These are phyloP conservation scores for Dione juno DNA, from an alignment of 2,888 invertebrate genomes.

Conservation along the genomic window DNA sequence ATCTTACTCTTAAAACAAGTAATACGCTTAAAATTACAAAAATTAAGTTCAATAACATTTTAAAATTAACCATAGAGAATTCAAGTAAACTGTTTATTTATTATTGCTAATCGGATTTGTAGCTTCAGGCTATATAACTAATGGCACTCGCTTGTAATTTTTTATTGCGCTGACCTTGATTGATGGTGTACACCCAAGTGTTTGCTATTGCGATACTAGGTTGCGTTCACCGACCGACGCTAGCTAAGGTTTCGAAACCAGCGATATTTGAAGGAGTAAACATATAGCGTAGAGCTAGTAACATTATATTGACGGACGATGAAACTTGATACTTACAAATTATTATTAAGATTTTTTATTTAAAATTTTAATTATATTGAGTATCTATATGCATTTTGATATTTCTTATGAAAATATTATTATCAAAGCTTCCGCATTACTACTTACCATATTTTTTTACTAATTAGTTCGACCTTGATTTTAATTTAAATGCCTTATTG, in stretches of 20 bases:
- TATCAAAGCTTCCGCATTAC: background rate
- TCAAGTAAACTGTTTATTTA: slow-evolving; percentile 6
- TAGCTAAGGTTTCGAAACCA: slow-evolving; percentile 52
- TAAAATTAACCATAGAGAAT: background rate
- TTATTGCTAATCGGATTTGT: slow-evolving; percentile 25
- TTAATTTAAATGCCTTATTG: slow-evolving; percentile 39
- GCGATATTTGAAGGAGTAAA: slow-evolving; percentile 51
- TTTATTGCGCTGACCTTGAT: slow-evolving; percentile 41
- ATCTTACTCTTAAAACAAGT: too few species aligned
- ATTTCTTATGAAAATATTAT: slow-evolving; percentile 8
- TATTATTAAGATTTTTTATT: background rate
- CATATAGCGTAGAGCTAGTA: slow-evolving; percentile 3
- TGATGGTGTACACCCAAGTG: slow-evolving; percentile 43
- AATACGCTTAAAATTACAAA: too few species aligned
- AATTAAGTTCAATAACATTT: background rate
- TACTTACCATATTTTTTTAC: background rate
- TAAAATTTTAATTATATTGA: background rate
- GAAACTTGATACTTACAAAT: background rate
- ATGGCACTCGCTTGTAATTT: slow-evolving; percentile 22
- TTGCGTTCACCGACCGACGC: slow-evolving; percentile 66
- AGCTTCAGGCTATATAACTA: slow-evolving; percentile 28
- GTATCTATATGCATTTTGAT: background rate
- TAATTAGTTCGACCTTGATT: slow-evolving; percentile 22
- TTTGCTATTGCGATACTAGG: slow-evolving; percentile 62
- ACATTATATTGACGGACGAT: background rate